Base-by-base conservation (phyloP, 1,140 invertebrate species). In the Laupala kohalensis region DNA sequence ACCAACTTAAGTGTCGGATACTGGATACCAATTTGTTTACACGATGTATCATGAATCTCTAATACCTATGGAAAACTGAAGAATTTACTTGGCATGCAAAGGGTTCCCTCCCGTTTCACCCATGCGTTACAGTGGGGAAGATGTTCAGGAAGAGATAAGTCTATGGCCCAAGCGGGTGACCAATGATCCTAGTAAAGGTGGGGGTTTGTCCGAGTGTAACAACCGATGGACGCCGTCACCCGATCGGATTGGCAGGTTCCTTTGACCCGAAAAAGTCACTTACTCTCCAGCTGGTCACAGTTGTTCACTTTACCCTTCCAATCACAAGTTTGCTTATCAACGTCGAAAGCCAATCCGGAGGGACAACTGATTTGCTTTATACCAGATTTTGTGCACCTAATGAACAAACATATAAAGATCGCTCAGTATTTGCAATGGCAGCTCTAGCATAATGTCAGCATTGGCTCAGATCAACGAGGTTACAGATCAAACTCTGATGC, bases 291-390 rank as follows among this genome's bases (percentile, higher is more conserved):
- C 86, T 90, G 91, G 87, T 95, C 91, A 90, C 93, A 96, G 89
- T 93, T 95, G 86, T 86, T 91, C 86, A 95, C 93, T 89, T 95
- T 95, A 86, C 90, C 91, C 87, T 95, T 95, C 93, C 94, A 96
- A 87, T 96, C 93, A 86, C 94, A 96, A 83, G 93, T 96, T 86
- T 96, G 94, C 88, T 95, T 94, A 86, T 94, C 90, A 85, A 96
- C 89, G 88, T 96, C 94, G 88, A 96, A 96, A 85, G 92, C 91
- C 86, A 96, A 87, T 85, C 93, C 93, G 81, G 91, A 92, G 79
- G 93, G 93, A 83, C 94, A 96, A 84, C 91, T 92, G 86, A 96
- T 93, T 89, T 92, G 89, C 90, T 92, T 92, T 85, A 93, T 88
- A 87, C 92, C 92, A 85, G 91, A 91, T 85, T 89, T 92, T 86